Percentiles rank a stretch among this genome's conserved stretches.
phyloP scores from a whole-genome alignment of 1,140 invertebrate species.

The Leptoteleia sp. region DNA sequence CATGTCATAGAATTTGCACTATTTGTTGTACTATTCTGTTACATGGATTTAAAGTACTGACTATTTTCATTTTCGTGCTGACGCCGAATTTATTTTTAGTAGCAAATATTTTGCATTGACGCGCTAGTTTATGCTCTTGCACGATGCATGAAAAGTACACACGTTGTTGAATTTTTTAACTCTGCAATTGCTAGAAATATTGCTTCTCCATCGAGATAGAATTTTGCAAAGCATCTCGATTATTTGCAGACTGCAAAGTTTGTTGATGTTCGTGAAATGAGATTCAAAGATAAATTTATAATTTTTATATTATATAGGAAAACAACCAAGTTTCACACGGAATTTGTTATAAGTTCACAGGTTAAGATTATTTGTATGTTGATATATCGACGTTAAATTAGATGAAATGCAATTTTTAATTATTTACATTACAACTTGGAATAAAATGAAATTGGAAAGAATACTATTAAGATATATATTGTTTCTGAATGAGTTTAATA shows the following conservation, averaged over 20 bases:
- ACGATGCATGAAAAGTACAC: slow-evolving; percentile 30
- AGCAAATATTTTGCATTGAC: slow-evolving; percentile 38
- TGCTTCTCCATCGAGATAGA: slow-evolving; percentile 6
- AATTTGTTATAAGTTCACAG: no score
- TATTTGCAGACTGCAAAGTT: neutral
- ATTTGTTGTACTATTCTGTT: slow-evolving; percentile 38
- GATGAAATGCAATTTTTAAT: no score
- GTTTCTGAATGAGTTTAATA: no score
- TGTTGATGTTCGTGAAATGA: no score
- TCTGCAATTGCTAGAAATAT: slow-evolving; percentile 1
- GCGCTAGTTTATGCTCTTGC: slow-evolving; percentile 31
- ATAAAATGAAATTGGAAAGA: no score
- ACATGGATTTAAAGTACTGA: slow-evolving; percentile 51
- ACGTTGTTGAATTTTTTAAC: slow-evolving; percentile 30
- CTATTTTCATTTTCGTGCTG: slow-evolving; percentile 54
- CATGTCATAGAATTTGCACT: slow-evolving; percentile 29
- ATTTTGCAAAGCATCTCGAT: slow-evolving; percentile 13
- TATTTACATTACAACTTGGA: no score
- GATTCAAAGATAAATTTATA: no score
- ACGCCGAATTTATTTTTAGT: slow-evolving; percentile 52
- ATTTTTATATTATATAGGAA: no score
- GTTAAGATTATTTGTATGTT: no score
- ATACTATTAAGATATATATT: no score
- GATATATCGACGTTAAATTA: no score
- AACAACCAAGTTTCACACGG: no score